phyloP scores from a whole-genome alignment of 2,113 vertebrate species.

The Petrocephalus microphthalmus region DNA sequence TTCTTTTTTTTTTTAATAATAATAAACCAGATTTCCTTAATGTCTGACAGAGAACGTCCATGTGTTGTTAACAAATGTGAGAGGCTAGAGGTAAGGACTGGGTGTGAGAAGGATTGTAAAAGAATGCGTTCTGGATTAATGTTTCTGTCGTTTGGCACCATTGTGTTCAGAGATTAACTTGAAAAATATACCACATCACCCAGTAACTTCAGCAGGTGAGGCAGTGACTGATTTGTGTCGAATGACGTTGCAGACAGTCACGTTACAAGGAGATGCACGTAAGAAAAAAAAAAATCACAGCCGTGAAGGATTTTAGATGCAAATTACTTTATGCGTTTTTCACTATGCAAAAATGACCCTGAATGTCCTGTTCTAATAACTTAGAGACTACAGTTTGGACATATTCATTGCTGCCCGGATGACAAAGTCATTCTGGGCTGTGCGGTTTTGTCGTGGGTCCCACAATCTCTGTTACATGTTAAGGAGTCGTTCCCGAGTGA shows the following conservation, averaged over 20 bases:
- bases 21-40: not conserved
- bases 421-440: not conserved
- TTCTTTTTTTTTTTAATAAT: not conserved
- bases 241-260: not conserved
- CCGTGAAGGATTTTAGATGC: not conserved
- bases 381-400: not conserved
- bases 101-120: not conserved
- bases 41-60: not conserved
- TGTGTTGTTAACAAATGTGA: not conserved
- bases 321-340: not conserved
- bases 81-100: not conserved
- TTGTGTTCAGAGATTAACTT: not conserved
- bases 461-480: not conserved
- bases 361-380: not conserved
- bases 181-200: not conserved
- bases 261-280: not conserved
- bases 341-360: not conserved
- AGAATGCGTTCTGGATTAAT: not conserved
- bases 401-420: not conserved
- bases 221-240: not conserved
- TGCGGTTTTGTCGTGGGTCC: not conserved
- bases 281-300: not conserved
- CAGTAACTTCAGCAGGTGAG: not conserved
- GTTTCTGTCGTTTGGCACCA: not conserved
- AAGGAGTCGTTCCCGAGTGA: not conserved